Evolutionary conservation across 2,797 vertebrate genomes (phyloP), one percentile per base, ranked within the genome.

Genomic region (Rallus crepitans): DNA sequence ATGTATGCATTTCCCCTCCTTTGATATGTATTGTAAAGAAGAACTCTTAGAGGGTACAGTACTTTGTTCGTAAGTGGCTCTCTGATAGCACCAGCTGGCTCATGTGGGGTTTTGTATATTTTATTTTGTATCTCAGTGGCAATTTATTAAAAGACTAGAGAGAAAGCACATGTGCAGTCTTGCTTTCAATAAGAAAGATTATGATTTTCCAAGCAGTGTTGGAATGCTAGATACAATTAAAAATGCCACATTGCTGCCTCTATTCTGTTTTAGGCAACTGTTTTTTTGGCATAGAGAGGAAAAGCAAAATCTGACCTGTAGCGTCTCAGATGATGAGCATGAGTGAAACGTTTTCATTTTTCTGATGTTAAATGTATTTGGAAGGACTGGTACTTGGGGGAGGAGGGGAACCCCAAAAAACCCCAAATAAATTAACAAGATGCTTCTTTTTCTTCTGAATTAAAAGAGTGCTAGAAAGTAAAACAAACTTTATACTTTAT

Each of bases 31-130:
- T 40, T 82, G n/a, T 73, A 45, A 50, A 88, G 63, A 87, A 80
- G 37, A 78, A n/a, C 37, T 96, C 87, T 92, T 82, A 90, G 70
- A 95, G 86, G 72, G 88, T 68, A 63, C 53, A 47, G 73, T 79
- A 39, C 79, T 93, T 89, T 39, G 6, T 35, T 77, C 15, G 15
- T 40, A 55, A 53, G 28, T 73, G 39, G 18, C 25, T 39, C 30
- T 84, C 40, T 77, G 64, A 68, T 25, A 55, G 60, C 40, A 80
- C 66, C 68, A 80, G 45, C 57, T 82, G 64, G 37, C 42, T 48
- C 78, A 5, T 73, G 21, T 35, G 47, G 33, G 21, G 3, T 11
- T 12, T 64, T 81, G 9, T 75, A 1, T 88, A 39, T 83, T 93
- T 95, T 76, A 69, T 85, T 55, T 73, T 1, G 0, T 64, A 56